These are phyloP conservation scores for Tinea pellionella DNA, from an alignment of 2,888 invertebrate species.

Conservation along the genomic window DNA sequence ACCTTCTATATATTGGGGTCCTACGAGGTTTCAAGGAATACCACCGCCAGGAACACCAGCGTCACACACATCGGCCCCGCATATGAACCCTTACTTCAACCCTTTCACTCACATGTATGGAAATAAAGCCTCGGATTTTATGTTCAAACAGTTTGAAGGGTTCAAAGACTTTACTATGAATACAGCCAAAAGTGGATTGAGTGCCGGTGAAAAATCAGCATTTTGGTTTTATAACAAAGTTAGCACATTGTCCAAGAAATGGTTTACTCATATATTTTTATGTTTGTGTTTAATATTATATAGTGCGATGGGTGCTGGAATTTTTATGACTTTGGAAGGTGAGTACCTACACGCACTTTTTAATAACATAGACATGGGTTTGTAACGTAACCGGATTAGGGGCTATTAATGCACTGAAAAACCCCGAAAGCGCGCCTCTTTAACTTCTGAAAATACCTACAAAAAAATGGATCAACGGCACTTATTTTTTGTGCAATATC, in stretches of 20 bases:
- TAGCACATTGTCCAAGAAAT: constrained; percentile 79
- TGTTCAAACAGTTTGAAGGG: constrained; percentile 83
- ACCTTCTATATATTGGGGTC: constrained; percentile 32
- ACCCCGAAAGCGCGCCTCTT: no score
- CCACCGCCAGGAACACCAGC: constrained; percentile 41
- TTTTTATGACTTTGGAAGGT: constrained; percentile 86
- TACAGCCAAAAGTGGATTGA: constrained; percentile 81
- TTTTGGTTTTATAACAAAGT: constrained; percentile 84
- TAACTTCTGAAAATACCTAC: no score
- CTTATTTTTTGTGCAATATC: no score
- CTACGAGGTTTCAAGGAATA: constrained; percentile 36
- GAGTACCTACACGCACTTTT: constrained; percentile 28
- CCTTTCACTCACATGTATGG: constrained; percentile 66
- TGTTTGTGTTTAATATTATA: constrained; percentile 81
- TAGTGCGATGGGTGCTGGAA: constrained; percentile 82
- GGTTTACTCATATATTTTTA: constrained; percentile 92
- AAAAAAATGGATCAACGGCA: no score
- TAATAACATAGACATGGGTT: not conserved
- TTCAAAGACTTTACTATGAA: constrained; percentile 80
- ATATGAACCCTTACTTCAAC: constrained; percentile 44
- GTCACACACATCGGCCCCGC: constrained; percentile 45
- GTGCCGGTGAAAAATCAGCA: constrained; percentile 85
- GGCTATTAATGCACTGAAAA: no score
- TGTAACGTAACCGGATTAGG: no score
- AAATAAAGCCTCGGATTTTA: constrained; percentile 79